Evolutionary conservation across 1,140 invertebrate genomes (phyloP).

Genomic region (Drosophila mojavensis): DNA sequence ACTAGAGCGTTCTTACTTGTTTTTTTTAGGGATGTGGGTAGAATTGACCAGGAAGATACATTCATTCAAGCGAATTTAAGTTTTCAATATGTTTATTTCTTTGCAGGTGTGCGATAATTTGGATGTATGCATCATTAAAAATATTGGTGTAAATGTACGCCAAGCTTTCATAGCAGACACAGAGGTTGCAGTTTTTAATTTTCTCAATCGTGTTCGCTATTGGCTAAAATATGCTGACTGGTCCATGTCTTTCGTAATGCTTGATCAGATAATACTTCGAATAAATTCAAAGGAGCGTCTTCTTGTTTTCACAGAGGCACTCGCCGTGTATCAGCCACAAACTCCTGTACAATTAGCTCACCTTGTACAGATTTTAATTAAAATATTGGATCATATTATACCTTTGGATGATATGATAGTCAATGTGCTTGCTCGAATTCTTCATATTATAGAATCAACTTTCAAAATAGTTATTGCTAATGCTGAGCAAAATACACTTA

Average conservation of each 20-base stretch:
- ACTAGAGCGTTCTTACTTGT: too few relatives aligned
- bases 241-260: constrained; percentile 23
- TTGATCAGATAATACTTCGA: constrained; percentile 11
- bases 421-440: constrained; percentile 33
- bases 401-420: constrained; percentile 45
- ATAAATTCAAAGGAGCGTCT: constrained; percentile 32
- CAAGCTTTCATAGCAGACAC: constrained; percentile 16
- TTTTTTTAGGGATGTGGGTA: too few relatives aligned
- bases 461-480: constrained; percentile 33
- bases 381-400: constrained; percentile 12
- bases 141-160: constrained; percentile 27
- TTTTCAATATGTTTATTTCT: neutral
- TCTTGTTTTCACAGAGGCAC: constrained; percentile 20
- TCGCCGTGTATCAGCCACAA: constrained; percentile 29
- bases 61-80: too few relatives aligned
- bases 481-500: constrained; percentile 36
- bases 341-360: constrained; percentile 36
- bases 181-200: constrained; percentile 19
- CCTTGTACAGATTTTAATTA: constrained; percentile 28
- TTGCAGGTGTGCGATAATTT: constrained; percentile 27
- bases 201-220: constrained; percentile 17
- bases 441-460: constrained; percentile 29
- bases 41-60: too few relatives aligned
- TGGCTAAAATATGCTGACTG: constrained; percentile 37
- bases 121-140: constrained; percentile 7